Evolutionary conservation across 2,113 vertebrate genomes (phyloP), one percentile per base, ranked within the genome.

Genomic region (Datnioides undecimradiatus): DNA sequence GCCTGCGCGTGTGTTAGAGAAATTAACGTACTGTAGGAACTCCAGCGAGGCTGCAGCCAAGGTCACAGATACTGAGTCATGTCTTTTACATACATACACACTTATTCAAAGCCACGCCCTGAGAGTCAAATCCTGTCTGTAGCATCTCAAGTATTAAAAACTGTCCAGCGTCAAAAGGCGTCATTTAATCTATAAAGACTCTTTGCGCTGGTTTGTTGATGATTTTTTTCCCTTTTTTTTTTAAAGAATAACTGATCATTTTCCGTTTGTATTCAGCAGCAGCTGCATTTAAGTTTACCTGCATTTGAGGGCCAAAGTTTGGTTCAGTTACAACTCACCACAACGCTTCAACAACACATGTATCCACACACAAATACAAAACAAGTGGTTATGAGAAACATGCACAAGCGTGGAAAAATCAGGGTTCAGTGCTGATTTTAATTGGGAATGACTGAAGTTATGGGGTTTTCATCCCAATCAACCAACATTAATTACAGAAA

Each of bases 1-100:
- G 52, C 5, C 3, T 31, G 59, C 68, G 45, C 54, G 31, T 80
- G 33, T 73, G 34, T 49, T 46, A 10, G 38, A 40, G 43, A 48
- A 49, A 55, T 43, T 57, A 46, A 65, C 49, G 73, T 71, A 63
- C 19, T 43, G 57, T 55, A 52, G 73, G 68, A 88, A 71, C 48
- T 73, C 21, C 19, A 43, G 13, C 2, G 54, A 79, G 64, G 51
- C 64, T 48, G 58, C 54, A 63, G 66, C 83, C 76, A 78, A 82
- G 75, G 82, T 82, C 69, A 45, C 38, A 43, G 31, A 59, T 29
- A 63, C 74, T 66, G 84, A 88, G 81, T 88, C 81, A 73, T 40
- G 48, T 46, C 57, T 71, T 66, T 62, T 52, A 69, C 41, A 69
- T 34, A 27, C 48, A 43, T 11, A 69, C 70, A 70, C 57, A 76